Conservation (phyloP, 2,113 vertebrate species). For the Rana temporaria region DNA sequence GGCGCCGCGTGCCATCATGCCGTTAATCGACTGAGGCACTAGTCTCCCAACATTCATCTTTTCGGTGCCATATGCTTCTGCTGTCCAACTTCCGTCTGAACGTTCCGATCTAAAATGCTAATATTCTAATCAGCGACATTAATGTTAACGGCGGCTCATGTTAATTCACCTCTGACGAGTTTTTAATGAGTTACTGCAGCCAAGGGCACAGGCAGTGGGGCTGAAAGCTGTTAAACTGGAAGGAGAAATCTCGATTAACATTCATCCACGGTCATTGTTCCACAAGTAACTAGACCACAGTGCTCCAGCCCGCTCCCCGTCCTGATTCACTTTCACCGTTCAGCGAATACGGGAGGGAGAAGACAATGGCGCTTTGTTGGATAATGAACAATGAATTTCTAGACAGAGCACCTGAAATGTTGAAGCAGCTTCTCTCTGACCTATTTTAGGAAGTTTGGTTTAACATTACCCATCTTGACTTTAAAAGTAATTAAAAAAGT, state of each 20-base stretch:
- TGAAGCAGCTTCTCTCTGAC: neutral
- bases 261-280: constrained; percentile 28
- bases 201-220: constrained; percentile 5
- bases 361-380: neutral
- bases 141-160: constrained; percentile 21
- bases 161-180: constrained; percentile 44
- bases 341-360: neutral
- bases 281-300: constrained; percentile 30
- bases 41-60: neutral
- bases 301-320: neutral
- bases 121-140: constrained; percentile 28
- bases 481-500: neutral
- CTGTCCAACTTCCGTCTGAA: neutral
- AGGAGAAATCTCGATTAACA: constrained; percentile 33
- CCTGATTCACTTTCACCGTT: neutral
- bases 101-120: constrained; percentile 2
- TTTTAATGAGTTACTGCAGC: constrained; percentile 42
- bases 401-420: neutral
- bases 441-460: neutral
- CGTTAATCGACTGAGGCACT: constrained; percentile 20
- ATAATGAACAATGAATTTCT: constrained; percentile 32
- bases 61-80: constrained; percentile 22
- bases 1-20: neutral
- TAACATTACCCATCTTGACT: neutral
- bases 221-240: constrained; percentile 29